A percentile compares a stretch with the other conserved stretches of the same genome.
Evolutionary conservation across 2,888 invertebrate genomes (phyloP).

Genomic region (Eutolmus rufibarbis): DNA sequence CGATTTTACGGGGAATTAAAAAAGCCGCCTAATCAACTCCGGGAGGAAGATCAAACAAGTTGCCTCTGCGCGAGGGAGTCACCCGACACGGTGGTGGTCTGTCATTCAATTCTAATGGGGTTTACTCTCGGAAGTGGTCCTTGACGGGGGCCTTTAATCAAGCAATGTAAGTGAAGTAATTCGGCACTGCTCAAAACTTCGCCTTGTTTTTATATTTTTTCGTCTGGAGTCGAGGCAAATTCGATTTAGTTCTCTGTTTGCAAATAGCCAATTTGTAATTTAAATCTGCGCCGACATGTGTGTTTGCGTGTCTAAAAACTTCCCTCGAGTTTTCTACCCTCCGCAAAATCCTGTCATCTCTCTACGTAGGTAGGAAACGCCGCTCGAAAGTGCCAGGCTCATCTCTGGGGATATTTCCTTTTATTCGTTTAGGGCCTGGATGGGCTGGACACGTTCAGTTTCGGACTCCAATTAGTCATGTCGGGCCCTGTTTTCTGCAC

Average conservation of each 20-base stretch:
- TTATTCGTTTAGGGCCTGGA: background rate
- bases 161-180: constrained; percentile 32
- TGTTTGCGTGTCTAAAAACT: constrained; percentile 27
- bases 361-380: background rate
- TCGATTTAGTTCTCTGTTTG: constrained; percentile 35
- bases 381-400: background rate
- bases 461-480: constrained; percentile 6
- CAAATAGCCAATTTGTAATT: constrained; percentile 45
- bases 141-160: constrained; percentile 27
- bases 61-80: background rate
- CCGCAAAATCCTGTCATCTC: background rate
- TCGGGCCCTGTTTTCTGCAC: background rate
- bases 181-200: background rate
- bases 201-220: background rate
- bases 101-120: constrained; percentile 36
- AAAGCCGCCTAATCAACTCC: constrained; percentile 31
- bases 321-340: constrained; percentile 24
- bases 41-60: constrained; percentile 31
- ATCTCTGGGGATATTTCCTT: constrained; percentile 15
- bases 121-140: constrained; percentile 8
- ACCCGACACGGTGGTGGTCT: background rate
- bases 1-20: constrained; percentile 32
- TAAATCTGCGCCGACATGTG: constrained; percentile 40
- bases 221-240: background rate
- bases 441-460: background rate